A percentile compares a stretch with the other conserved stretches of the same genome.
Evolutionary conservation across 2,113 vertebrate genomes (phyloP).

Genomic region (Lophochroa leadbeateri): DNA sequence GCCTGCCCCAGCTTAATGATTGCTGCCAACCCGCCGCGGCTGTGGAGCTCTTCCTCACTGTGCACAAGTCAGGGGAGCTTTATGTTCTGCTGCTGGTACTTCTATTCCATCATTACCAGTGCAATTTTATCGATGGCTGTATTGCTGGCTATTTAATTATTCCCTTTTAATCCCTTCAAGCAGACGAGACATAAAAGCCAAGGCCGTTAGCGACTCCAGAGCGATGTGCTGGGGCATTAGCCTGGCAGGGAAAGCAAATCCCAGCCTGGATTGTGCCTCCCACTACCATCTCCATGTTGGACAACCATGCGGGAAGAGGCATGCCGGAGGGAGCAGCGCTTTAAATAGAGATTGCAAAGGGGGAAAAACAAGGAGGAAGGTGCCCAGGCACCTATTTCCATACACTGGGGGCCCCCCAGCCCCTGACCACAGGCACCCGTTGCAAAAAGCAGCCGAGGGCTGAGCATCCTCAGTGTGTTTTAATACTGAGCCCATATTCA

Average conservation of each 20-base stretch:
- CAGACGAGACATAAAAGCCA: conserved; percentile 9
- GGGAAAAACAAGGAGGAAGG: background rate
- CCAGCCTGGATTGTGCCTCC: background rate
- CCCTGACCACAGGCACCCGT: rapidly evolving
- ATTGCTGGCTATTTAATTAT: conserved; percentile 38
- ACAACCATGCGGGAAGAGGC: background rate
- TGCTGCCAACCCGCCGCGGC: background rate
- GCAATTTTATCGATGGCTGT: background rate
- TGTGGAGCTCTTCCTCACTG: background rate
- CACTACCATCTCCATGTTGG: background rate
- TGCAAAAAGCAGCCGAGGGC: background rate
- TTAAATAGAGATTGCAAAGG: background rate
- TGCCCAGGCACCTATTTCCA: background rate
- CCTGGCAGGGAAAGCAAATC: background rate
- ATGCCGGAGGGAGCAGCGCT: background rate
- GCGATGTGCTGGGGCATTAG: background rate
- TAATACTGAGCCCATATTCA: background rate
- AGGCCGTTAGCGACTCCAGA: background rate
- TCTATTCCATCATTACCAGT: background rate
- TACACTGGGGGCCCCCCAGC: background rate
- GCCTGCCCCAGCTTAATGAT: background rate
- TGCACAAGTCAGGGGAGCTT: background rate
- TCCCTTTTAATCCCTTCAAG: conserved; percentile 30
- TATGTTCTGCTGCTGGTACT: background rate
- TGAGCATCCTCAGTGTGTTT: background rate